These are phyloP conservation scores for Etheostoma cragini DNA, from an alignment of 2,113 vertebrate species.

Conservation along the genomic window DNA sequence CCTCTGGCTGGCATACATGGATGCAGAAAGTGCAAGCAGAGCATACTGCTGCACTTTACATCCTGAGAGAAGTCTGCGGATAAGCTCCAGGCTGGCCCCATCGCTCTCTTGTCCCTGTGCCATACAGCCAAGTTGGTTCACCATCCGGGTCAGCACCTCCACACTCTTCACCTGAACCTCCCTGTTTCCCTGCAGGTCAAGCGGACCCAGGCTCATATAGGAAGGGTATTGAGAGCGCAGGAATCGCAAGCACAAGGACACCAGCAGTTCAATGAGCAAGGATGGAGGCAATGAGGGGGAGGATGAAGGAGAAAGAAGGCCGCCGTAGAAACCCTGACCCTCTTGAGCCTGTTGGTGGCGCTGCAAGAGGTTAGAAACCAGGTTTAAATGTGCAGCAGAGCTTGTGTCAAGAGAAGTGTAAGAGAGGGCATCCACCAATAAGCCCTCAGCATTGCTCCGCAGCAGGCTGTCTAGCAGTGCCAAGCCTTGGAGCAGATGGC, in stretches of 20 bases:
- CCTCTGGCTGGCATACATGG: constrained; percentile 92
- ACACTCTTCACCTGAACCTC: constrained; percentile 97
- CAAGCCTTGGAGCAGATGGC: constrained; percentile 90
- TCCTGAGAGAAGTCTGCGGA: constrained; percentile 84
- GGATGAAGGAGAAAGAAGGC: constrained; percentile 87
- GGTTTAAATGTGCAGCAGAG: constrained; percentile 91
- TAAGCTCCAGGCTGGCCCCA: constrained; percentile 74
- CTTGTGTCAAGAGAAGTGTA: constrained; percentile 91
- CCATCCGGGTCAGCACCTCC: constrained; percentile 89
- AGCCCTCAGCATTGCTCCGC: constrained; percentile 88
- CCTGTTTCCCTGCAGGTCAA: constrained; percentile 90
- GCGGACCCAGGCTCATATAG: constrained; percentile 86
- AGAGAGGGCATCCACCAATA: constrained; percentile 91
- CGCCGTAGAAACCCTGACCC: constrained; percentile 92
- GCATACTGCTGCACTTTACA: constrained; percentile 93
- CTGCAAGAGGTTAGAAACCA: constrained; percentile 94
- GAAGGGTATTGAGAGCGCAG: constrained; percentile 94
- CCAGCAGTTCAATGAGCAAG: constrained; percentile 91
- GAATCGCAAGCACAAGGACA: constrained; percentile 91
- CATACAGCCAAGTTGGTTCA: constrained; percentile 84
- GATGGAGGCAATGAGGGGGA: constrained; percentile 84
- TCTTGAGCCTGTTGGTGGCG: constrained; percentile 94
- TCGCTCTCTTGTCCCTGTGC: constrained; percentile 80
- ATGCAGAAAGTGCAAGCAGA: constrained; percentile 91
- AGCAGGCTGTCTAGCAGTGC: constrained; percentile 92